phyloP scores from a whole-genome alignment of 2,797 vertebrate species.

The Brachyalestes nurse region DNA sequence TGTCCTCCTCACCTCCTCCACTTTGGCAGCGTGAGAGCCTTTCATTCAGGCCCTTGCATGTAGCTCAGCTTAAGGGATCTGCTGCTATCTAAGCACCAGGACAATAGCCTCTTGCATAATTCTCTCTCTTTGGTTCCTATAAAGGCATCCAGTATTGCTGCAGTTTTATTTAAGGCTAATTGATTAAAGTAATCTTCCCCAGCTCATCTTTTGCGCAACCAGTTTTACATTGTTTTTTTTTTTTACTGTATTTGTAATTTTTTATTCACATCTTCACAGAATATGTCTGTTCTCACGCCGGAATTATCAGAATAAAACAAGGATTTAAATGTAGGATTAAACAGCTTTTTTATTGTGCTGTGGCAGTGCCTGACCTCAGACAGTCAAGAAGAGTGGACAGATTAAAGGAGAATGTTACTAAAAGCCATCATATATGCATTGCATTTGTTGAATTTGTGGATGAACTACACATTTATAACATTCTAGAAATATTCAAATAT shows the following conservation, averaged over 20 bases:
- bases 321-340: no score
- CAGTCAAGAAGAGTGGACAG: neutral
- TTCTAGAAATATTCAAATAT: neutral
- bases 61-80: constrained; percentile 44
- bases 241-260: no score
- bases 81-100: constrained; percentile 43
- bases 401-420: neutral
- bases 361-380: neutral
- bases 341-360: no score
- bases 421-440: neutral
- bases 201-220: no score
- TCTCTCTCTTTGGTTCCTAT: constrained; percentile 72
- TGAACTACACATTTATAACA: neutral
- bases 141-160: constrained; percentile 45
- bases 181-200: no score
- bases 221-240: no score
- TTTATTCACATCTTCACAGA: no score
- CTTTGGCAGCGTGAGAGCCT: constrained; percentile 35
- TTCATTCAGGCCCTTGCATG: constrained; percentile 49
- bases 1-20: constrained; percentile 47
- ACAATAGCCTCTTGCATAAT: constrained; percentile 64
- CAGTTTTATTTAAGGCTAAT: neutral
- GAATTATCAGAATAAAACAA: no score
- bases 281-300: no score
- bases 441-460: neutral